Evolutionary conservation across 2,888 invertebrate genomes (phyloP).

Genomic region (Caenorhabditis macrosperma): DNA sequence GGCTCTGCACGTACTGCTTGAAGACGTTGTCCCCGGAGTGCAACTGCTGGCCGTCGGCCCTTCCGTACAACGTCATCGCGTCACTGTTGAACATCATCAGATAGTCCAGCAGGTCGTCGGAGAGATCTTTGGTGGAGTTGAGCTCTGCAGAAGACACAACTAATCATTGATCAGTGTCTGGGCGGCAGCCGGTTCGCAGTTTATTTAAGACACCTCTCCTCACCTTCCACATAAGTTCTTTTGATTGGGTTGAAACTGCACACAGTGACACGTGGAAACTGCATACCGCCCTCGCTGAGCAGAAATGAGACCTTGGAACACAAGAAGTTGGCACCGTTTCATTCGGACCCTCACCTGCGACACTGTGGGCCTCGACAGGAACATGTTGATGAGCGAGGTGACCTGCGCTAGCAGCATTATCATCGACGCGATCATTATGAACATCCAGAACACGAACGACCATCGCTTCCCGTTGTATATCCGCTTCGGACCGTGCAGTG

Average conservation of each 20-base stretch:
- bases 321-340: too few relatives aligned
- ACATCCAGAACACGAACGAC: slow-evolving; percentile 70
- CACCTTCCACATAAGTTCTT: slow-evolving; percentile 70
- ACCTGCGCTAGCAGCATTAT: slow-evolving; percentile 70
- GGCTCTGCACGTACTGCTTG: slow-evolving; percentile 48
- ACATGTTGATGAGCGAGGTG: slow-evolving; percentile 65
- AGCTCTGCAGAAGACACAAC: slow-evolving; percentile 48
- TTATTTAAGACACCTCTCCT: slow-evolving; percentile 6
- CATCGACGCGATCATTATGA: slow-evolving; percentile 66
- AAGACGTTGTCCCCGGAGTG: slow-evolving; percentile 61
- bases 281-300: slow-evolving; percentile 72
- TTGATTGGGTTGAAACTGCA: slow-evolving; percentile 78
- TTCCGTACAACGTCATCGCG: slow-evolving; percentile 62
- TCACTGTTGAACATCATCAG: slow-evolving; percentile 70
- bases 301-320: slow-evolving; percentile 73
- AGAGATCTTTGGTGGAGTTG: slow-evolving; percentile 71
- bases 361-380: slow-evolving; percentile 72
- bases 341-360: slow-evolving; percentile 71
- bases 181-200: neutral
- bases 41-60: slow-evolving; percentile 52
- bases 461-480: slow-evolving; percentile 69
- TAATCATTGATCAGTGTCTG: slow-evolving; percentile 15
- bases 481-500: slow-evolving; percentile 77
- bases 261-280: slow-evolving; percentile 75
- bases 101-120: slow-evolving; percentile 71